phyloP scores from a whole-genome alignment of 2,113 vertebrate genomes.

The Perca fluviatilis region DNA sequence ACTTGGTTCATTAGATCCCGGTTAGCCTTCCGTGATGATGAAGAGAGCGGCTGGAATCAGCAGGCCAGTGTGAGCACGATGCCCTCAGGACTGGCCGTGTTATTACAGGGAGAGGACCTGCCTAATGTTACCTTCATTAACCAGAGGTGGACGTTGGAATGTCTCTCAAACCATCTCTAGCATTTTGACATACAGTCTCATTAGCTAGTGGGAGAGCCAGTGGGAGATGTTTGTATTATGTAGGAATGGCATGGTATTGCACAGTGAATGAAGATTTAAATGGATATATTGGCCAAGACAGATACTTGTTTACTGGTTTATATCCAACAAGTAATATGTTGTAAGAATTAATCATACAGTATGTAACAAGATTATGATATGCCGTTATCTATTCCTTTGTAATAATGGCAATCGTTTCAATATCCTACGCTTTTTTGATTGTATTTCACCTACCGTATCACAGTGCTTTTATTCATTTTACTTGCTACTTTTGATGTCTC shows the following conservation, averaged over 20 bases:
- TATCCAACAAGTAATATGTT: background rate
- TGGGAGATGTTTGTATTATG: slow-evolving; percentile 13
- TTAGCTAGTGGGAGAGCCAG: slow-evolving; percentile 40
- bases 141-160: slow-evolving; percentile 62
- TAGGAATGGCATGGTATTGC: background rate
- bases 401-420: background rate
- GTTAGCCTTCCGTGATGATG: slow-evolving; percentile 30
- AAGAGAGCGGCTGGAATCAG: slow-evolving; percentile 37
- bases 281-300: background rate
- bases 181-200: slow-evolving; percentile 55
- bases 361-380: background rate
- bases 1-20: background rate
- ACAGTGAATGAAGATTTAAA: background rate
- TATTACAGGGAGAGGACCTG: slow-evolving; percentile 42
- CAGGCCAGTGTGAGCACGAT: slow-evolving; percentile 14
- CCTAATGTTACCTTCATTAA: slow-evolving; percentile 68
- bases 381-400: background rate
- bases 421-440: background rate
- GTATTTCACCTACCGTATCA: background rate
- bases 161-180: slow-evolving; percentile 53
- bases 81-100: slow-evolving; percentile 66
- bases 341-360: background rate
- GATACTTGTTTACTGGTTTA: background rate
- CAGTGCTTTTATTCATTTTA: background rate
- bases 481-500: background rate